A percentile compares a stretch with the other conserved stretches of the same genome.
Evolutionary conservation across 2,113 vertebrate genomes (phyloP).

Genomic region (Gulo gulo): DNA sequence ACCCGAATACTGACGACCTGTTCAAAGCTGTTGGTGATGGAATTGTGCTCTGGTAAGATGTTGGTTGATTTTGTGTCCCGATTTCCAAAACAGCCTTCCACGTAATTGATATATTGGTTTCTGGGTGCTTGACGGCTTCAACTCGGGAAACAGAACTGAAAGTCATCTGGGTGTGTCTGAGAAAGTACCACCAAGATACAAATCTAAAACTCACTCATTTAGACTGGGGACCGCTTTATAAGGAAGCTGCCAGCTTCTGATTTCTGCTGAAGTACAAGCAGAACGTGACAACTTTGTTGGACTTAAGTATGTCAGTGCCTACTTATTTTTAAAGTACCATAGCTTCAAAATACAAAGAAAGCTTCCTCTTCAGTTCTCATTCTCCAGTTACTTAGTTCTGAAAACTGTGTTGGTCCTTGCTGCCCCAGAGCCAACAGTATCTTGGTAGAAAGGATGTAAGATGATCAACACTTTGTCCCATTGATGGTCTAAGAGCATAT

Average conservation of each 20-base stretch:
- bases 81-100: neutral
- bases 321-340: constrained; percentile 17
- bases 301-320: constrained; percentile 17
- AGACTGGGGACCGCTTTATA: neutral
- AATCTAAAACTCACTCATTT: constrained; percentile 28
- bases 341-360: neutral
- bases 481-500: neutral
- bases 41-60: constrained; percentile 92
- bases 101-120: neutral
- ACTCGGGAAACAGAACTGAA: neutral
- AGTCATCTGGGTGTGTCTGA: neutral
- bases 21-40: constrained; percentile 93
- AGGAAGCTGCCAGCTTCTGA: neutral
- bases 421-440: neutral
- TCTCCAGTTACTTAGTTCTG: constrained; percentile 28
- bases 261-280: neutral
- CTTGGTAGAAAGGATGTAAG: constrained; percentile 20
- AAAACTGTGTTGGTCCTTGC: neutral
- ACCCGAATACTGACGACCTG: constrained; percentile 90
- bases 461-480: neutral
- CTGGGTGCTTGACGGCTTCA: neutral
- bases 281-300: neutral
- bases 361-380: neutral
- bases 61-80: neutral
- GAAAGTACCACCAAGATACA: neutral